phyloP scores from a whole-genome alignment of 2,113 vertebrate species.

The Picathartes gymnocephalus region DNA sequence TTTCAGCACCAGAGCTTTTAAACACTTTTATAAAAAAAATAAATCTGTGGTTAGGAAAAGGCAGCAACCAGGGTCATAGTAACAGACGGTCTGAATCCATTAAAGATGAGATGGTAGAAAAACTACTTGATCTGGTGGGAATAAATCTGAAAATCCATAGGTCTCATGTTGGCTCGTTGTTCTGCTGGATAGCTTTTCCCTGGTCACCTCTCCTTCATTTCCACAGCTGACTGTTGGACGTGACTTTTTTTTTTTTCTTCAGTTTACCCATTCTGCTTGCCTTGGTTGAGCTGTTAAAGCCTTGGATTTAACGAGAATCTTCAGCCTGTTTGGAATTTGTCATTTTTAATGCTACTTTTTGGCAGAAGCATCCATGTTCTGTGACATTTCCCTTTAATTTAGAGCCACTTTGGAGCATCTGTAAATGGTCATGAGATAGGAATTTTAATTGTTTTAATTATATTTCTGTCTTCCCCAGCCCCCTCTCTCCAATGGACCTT shows the following conservation, averaged over 20 bases:
- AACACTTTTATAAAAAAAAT: not conserved
- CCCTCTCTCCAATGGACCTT: not conserved
- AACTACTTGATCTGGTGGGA: not conserved
- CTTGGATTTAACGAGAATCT: conserved; percentile 30
- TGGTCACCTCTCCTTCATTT: not conserved
- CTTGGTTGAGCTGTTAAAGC: conserved; percentile 17
- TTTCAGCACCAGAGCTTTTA: conserved; percentile 8
- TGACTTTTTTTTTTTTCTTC: not conserved
- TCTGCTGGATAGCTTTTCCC: not conserved
- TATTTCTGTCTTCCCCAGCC: conserved; percentile 4
- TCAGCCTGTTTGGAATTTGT: conserved; percentile 59
- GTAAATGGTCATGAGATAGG: conserved; percentile 60
- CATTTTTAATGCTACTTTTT: conserved; percentile 64
- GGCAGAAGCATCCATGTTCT: conserved; percentile 46
- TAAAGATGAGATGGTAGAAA: not conserved
- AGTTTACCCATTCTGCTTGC: not conserved
- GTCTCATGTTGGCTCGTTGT: not conserved
- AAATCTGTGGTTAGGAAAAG: not conserved
- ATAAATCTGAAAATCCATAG: conserved; percentile 5
- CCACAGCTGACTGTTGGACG: not conserved
- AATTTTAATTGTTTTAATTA: conserved; percentile 69
- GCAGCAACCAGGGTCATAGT: not conserved
- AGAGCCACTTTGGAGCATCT: conserved; percentile 53
- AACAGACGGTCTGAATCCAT: not conserved
- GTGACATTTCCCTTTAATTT: conserved; percentile 65